Percentiles rank a stretch among this genome's conserved stretches.
Evolutionary conservation across 2,113 vertebrate genomes (phyloP).

Genomic region (Merops nubicus): DNA sequence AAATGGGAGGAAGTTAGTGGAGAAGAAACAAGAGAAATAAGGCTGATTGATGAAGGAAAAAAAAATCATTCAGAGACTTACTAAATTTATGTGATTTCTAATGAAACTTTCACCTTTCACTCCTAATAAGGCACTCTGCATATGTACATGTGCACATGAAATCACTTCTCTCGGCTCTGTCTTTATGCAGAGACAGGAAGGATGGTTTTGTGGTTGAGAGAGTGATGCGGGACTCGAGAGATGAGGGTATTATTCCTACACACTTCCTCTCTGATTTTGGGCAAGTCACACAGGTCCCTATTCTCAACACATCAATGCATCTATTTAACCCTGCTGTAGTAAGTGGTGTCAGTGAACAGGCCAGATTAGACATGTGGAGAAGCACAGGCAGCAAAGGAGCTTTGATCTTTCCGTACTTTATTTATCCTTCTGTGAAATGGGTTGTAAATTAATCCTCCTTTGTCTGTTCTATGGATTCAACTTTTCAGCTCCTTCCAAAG

Average conservation of each 20-base stretch:
- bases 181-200: slow-evolving; percentile 52
- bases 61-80: neutral
- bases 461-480: accelerated
- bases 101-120: neutral
- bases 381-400: neutral
- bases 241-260: slow-evolving; percentile 23
- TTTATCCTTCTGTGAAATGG: neutral
- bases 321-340: neutral
- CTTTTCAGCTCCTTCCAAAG: neutral
- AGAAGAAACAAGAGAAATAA: neutral
- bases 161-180: neutral
- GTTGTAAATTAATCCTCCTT: neutral
- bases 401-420: neutral
- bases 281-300: accelerated
- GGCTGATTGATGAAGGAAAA: neutral
- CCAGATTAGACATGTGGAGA: neutral
- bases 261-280: slow-evolving; percentile 11
- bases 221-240: neutral
- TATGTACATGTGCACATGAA: neutral
- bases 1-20: neutral
- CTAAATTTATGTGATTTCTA: neutral
- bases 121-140: neutral
- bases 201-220: slow-evolving; percentile 51
- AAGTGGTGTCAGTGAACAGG: neutral
- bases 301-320: neutral